Evolutionary conservation across 2,797 vertebrate genomes (phyloP), one percentile per base, ranked within the genome.

Genomic region (Clamator glandarius): DNA sequence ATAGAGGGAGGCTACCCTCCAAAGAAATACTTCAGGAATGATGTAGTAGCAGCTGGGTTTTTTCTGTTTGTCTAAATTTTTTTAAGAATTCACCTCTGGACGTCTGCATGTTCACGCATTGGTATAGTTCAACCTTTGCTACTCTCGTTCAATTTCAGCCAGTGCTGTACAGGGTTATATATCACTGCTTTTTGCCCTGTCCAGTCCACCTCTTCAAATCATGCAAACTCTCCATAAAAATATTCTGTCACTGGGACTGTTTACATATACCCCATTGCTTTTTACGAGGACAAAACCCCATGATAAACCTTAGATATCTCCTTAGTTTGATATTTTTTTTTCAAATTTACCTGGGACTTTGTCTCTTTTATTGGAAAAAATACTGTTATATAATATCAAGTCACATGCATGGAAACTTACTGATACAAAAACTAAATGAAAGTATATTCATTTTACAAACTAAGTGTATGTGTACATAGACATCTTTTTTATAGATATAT

Each of bases 201-300:
- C 31, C 62, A 6, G 11, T 50, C 5, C 0, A 0, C 31, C 25
- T 72, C 8, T 28, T 59, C 3, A 18, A 80, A 50, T 29, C 10
- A 50, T 48, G 23, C 42, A 4, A 79, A 42, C 3, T 72, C 25
- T 86, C 15, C 31, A 50, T 41, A 67, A 77, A 93, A 93, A 55
- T 52, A 48, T 41, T 52, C 28, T 33, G 25, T 89, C 54, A 61
- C 5, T 58, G 29, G 25, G 51, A 48, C 31, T 58, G 35, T 18
- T 69, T 33, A 69, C 80, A 9, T 46, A 89, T 20, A 15, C 7
- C 72, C 14, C 11, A 11, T 42, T 52, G 31, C 2, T 80, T 87
- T 69, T 77, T 35, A 54, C 29, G 58, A 28, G 19, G 31, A 24
- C 73, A 31, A 72, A 86, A 51, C 3, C 3, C n/a, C 11, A 8